Evolutionary conservation across 2,797 vertebrate genomes (phyloP).

Genomic region (Salarias fasciatus): DNA sequence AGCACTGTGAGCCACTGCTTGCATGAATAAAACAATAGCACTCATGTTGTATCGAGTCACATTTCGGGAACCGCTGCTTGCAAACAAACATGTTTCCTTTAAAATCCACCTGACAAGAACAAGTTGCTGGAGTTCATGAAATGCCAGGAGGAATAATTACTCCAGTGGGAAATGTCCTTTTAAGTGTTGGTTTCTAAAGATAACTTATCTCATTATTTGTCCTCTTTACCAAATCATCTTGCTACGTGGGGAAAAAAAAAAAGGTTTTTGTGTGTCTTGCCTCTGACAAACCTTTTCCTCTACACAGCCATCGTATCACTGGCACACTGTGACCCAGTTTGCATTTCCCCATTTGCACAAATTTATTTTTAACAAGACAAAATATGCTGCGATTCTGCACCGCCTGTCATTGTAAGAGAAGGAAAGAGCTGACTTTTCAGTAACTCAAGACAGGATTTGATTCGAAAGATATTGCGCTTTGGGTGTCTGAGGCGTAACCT

Average conservation of each 20-base stretch:
- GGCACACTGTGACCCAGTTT: conserved; percentile 61
- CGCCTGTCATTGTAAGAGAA: conserved; percentile 30
- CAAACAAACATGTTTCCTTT: conserved; percentile 21
- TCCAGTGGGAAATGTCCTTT: conserved; percentile 13
- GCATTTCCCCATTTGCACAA: conserved; percentile 43
- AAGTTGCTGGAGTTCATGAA: conserved; percentile 17
- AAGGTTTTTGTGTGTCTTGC: not conserved
- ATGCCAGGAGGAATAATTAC: conserved; percentile 27
- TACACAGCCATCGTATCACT: conserved; percentile 15
- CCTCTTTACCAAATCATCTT: conserved; percentile 2
- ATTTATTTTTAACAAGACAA: conserved; percentile 58
- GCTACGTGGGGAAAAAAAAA: conserved; percentile 5
- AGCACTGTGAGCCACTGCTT: not conserved
- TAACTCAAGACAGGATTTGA: conserved; percentile 22
- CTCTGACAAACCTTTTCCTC: conserved; percentile 1
- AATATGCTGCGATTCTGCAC: conserved; percentile 33
- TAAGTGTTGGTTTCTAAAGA: conserved; percentile 32
- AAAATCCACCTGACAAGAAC: conserved; percentile 38
- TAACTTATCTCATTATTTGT: conserved; percentile 36
- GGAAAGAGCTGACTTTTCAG: conserved; percentile 19
- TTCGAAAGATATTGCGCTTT: conserved; percentile 21
- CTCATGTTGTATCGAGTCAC: conserved; percentile 8
- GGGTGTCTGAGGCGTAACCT: conserved; percentile 15
- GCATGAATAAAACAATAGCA: conserved; percentile 46
- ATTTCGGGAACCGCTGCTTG: conserved; percentile 30